Conservation (phyloP, 2,888 invertebrate species). For the Stramonita haemastoma region DNA sequence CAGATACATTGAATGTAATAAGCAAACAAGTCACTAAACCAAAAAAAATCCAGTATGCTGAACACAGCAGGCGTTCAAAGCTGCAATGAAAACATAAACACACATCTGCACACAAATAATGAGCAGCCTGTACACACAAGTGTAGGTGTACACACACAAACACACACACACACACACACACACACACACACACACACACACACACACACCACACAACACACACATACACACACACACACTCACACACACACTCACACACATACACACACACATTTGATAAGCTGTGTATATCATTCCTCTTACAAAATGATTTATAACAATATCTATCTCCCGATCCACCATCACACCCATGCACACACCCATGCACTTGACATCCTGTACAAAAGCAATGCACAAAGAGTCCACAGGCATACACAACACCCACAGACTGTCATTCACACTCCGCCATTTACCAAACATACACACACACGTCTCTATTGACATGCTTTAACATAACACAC, state of each 20-base stretch:
- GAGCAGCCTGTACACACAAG: background rate
- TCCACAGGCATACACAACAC: no score
- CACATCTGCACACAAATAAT: background rate
- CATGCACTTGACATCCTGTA: background rate
- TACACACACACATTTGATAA: background rate
- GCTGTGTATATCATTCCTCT: no score
- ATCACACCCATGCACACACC: background rate
- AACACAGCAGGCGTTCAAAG: background rate
- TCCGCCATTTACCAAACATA: no score
- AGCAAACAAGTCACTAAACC: no score
- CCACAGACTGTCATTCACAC: no score
- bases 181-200: background rate
- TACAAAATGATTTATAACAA: no score
- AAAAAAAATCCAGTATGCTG: no score
- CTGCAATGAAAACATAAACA: background rate
- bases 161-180: background rate
- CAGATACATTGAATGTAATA: no score
- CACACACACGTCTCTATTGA: background rate
- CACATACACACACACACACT: constrained; percentile 8
- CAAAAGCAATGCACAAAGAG: background rate
- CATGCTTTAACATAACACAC: no score
- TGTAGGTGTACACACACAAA: background rate
- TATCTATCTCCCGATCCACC: background rate
- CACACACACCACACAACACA: background rate
- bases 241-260: constrained; percentile 14